phyloP scores from a whole-genome alignment of 2,888 invertebrate species.

The Cosmopolites sordidus region DNA sequence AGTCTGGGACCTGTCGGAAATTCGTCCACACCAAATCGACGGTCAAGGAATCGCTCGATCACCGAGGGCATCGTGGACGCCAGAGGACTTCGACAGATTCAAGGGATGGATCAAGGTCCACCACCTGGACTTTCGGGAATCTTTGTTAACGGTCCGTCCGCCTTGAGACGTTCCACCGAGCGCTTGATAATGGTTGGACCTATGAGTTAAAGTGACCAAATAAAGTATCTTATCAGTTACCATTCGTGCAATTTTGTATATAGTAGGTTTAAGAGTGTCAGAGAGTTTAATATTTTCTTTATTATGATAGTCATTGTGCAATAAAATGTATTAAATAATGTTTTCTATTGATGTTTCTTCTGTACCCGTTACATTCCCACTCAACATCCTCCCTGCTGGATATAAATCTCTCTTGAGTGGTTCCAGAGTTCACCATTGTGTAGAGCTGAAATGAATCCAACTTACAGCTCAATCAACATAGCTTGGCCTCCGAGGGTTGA shows the following conservation, averaged over 20 bases:
- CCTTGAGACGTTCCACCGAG: slow-evolving; percentile 38
- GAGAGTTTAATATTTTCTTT: not conserved
- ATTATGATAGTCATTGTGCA: no score
- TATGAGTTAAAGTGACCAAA: slow-evolving; percentile 2
- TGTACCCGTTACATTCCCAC: no score
- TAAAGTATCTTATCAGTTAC: not conserved
- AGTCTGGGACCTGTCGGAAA: slow-evolving; percentile 13
- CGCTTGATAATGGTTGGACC: slow-evolving; percentile 37
- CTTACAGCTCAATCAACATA: no score
- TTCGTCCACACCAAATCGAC: slow-evolving; percentile 28
- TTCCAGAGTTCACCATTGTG: no score
- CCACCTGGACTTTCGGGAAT: slow-evolving; percentile 40
- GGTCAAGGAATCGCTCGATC: slow-evolving; percentile 42
- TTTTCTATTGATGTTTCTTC: no score
- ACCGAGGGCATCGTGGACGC: slow-evolving; percentile 38
- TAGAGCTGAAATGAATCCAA: no score
- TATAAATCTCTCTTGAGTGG: no score
- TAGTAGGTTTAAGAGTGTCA: not conserved
- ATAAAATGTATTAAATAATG: no score
- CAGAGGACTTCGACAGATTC: slow-evolving; percentile 34
- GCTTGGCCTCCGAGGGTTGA: no score
- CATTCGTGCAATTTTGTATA: slow-evolving; percentile 1
- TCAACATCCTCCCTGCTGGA: no score
- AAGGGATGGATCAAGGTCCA: slow-evolving; percentile 31
- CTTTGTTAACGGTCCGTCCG: slow-evolving; percentile 39